phyloP scores from a whole-genome alignment of 2,797 vertebrate species.

The Lacerta viridis region DNA sequence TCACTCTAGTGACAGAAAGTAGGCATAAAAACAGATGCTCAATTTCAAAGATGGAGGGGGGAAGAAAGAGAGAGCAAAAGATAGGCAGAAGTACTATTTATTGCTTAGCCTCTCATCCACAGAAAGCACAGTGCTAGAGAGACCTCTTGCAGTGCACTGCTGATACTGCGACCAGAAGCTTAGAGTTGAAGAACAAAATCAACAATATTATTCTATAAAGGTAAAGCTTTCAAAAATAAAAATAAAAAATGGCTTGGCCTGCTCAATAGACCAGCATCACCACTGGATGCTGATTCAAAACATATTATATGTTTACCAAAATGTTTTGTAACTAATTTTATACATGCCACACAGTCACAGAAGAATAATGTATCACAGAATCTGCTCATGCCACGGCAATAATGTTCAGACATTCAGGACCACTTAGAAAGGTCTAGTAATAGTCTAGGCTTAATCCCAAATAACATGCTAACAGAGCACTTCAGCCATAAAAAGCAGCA shows the following conservation, averaged over 20 bases:
- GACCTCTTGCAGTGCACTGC: constrained; percentile 66
- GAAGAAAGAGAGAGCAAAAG: neutral
- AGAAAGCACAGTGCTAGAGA: constrained; percentile 47
- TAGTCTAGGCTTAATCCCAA: too few relatives aligned
- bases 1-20: accelerated
- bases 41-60: neutral
- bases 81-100: accelerated
- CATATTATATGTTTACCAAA: neutral
- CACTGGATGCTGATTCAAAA: accelerated
- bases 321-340: neutral
- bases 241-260: accelerated
- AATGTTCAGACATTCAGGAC: neutral
- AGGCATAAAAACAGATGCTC: accelerated
- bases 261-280: accelerated
- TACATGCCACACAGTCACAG: neutral
- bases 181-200: neutral
- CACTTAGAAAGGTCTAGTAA: neutral
- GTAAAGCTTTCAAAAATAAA: neutral
- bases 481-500: too few relatives aligned
- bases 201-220: neutral
- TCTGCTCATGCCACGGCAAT: too few relatives aligned
- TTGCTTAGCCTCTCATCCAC: accelerated
- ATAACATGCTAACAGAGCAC: too few relatives aligned
- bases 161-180: constrained; percentile 43
- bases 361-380: neutral